Evolutionary conservation across 2,797 vertebrate genomes (phyloP).

Genomic region (Alcedo quadribrachys): DNA sequence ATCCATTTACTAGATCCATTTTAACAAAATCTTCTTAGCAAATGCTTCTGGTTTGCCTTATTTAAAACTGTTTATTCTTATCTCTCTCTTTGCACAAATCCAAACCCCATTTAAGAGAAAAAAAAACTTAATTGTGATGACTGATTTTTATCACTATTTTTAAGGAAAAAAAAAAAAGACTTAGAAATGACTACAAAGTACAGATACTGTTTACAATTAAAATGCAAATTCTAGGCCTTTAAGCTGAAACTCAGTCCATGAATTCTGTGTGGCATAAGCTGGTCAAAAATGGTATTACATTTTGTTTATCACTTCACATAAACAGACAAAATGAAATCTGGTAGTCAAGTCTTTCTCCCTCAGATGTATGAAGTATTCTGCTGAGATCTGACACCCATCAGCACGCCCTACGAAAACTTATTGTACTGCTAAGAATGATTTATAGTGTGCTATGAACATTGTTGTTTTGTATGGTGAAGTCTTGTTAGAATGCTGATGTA

Average conservation of each 20-base stretch:
- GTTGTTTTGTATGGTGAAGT: constrained; percentile 18
- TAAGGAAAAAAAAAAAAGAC: neutral
- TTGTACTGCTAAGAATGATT: constrained; percentile 57
- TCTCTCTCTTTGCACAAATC: neutral
- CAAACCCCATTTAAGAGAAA: constrained; percentile 11
- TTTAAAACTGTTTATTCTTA: neutral
- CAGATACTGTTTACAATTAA: constrained; percentile 32
- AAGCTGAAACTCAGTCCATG: neutral
- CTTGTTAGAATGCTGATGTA: constrained; percentile 61
- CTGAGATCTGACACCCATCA: constrained; percentile 13
- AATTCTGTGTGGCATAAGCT: neutral
- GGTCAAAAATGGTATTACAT: neutral
- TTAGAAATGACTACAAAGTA: neutral
- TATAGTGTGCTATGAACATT: neutral
- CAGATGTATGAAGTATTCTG: constrained; percentile 30
- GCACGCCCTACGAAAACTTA: neutral
- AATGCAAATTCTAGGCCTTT: constrained; percentile 36
- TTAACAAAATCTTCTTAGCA: neutral
- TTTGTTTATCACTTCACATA: neutral
- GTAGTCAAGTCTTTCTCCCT: neutral
- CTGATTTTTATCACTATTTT: constrained; percentile 21
- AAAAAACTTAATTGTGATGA: neutral
- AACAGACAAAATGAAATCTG: neutral
- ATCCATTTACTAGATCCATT: neutral
- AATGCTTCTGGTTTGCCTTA: neutral